Evolutionary conservation across 2,113 vertebrate species (phyloP).

Genomic region (Hydrochoerus hydrochaeris): DNA sequence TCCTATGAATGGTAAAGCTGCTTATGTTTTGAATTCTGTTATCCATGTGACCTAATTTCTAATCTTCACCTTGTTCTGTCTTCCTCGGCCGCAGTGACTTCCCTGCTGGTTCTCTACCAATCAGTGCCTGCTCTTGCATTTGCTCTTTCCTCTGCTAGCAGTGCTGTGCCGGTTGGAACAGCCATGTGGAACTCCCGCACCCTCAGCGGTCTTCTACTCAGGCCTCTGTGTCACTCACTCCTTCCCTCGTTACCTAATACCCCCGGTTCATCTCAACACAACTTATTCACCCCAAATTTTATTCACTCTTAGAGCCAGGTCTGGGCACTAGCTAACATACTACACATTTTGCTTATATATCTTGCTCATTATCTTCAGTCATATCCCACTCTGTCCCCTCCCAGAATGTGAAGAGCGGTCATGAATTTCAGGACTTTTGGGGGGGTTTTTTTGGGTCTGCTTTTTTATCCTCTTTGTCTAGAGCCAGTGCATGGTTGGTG

Average conservation of each 20-base stretch:
- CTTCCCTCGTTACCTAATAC: not conserved
- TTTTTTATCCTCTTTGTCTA: constrained; percentile 2
- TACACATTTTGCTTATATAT: not conserved
- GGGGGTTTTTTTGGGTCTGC: not conserved
- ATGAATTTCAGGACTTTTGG: not conserved
- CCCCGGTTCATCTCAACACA: not conserved
- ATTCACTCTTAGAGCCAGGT: not conserved
- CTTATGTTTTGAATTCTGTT: constrained; percentile 27
- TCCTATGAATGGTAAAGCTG: not conserved
- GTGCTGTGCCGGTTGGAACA: not conserved
- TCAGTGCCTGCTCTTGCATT: not conserved
- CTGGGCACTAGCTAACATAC: constrained; percentile 37
- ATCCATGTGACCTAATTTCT: not conserved
- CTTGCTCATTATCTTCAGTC: not conserved
- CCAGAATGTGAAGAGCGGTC: not conserved
- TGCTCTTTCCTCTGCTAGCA: not conserved
- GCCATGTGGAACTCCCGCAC: not conserved
- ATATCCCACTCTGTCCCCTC: not conserved
- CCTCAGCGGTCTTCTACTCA: not conserved
- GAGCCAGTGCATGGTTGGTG: not conserved
- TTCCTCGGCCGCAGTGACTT: not conserved
- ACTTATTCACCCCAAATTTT: not conserved
- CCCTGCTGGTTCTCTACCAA: not conserved
- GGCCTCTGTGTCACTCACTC: not conserved
- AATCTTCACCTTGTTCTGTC: not conserved